Base-by-base conservation (phyloP, 2,113 vertebrate species). In the Lampris megalopsis region DNA sequence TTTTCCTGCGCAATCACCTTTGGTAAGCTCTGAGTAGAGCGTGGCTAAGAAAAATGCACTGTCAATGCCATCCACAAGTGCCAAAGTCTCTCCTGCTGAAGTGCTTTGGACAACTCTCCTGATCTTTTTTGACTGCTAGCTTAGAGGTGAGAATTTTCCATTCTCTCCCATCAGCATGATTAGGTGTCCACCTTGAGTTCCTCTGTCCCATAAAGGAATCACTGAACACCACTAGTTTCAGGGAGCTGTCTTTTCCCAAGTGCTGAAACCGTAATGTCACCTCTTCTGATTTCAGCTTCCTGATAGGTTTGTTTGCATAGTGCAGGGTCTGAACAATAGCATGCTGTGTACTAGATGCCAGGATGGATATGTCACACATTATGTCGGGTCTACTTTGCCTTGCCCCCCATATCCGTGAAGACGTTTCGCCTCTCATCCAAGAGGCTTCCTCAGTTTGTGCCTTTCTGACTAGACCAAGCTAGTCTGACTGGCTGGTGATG, bases 1-100 rank as follows among this genome's bases (percentile, higher is more conserved):
- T 3, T 49, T 54, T 5, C 6, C 45, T 37, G 5, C 47, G 8
- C n/a, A 36, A 9, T 65, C 47, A 54, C 65, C 70, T 35, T 47
- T 65, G 9, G 40, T 69, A 48, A 68, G 49, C 24, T 81, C 72
- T 42, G 61, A 74, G 47, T 50, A 72, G 6, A 72, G 36, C 13
- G 71, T 59, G 53, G 56, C 56, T 13, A 75, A 9, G 37, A 79
- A 79, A 11, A 82, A 42, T 48, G 45, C 40, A 48, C 40, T 73
- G 41, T 72, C 77, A 52, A 68, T 65, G 10, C 68, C 64, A 63
- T 69, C 65, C 13, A 47, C 8, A 35, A 75, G 9, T 10, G 62
- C 24, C 24, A 24, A 24, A 24, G 24, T 24, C 24, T 24, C 24
- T 24, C 24, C 53, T 53, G 79, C 73, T 4, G 67, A 11, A 11